Evolutionary conservation across 2,113 vertebrate genomes (phyloP).

Genomic region (Serinus canaria): DNA sequence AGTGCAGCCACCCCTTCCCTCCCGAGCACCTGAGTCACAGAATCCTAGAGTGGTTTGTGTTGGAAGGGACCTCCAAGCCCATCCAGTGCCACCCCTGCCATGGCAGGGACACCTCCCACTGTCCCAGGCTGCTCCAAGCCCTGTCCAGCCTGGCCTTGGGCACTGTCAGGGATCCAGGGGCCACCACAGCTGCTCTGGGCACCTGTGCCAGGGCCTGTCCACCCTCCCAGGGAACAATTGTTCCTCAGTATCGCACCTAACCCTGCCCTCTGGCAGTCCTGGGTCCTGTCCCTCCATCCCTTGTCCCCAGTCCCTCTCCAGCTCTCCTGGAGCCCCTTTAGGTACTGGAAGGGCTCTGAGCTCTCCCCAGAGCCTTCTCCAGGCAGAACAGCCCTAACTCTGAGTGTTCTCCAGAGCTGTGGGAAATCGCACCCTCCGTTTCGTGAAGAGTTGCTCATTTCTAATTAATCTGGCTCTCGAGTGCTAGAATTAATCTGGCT

Average conservation of each 20-base stretch:
- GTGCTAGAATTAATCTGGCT: too few species aligned
- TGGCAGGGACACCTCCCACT: neutral
- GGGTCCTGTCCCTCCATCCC: neutral
- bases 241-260: fast-evolving
- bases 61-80: neutral
- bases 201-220: neutral
- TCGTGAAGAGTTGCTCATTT: neutral
- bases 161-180: neutral
- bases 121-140: neutral
- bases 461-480: neutral
- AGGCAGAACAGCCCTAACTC: neutral
- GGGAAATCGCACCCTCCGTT: neutral
- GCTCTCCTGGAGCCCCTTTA: neutral
- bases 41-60: neutral
- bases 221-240: fast-evolving
- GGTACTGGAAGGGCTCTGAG: neutral
- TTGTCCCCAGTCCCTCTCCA: neutral
- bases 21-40: neutral
- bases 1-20: neutral
- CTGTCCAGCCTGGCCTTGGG: neutral
- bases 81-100: neutral
- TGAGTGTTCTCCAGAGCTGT: neutral
- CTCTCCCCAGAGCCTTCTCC: neutral
- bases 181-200: neutral
- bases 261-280: neutral